Evolutionary conservation across 2,113 vertebrate genomes (phyloP).

Genomic region (Cynocephalus volans): DNA sequence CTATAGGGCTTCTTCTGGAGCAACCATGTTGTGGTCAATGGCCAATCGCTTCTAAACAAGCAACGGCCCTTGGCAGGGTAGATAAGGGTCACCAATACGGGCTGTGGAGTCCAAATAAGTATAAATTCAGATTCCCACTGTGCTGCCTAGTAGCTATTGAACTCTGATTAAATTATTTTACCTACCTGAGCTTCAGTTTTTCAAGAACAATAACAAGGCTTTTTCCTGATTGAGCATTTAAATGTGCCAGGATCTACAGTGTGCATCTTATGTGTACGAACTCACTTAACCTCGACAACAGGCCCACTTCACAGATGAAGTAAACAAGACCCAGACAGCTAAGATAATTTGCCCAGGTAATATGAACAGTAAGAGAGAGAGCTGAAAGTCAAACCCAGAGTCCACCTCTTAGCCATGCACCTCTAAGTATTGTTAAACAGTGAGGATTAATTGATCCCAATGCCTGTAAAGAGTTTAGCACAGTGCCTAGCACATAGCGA

Average conservation of each 20-base stretch:
- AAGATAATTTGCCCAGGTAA: not conserved
- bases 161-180: not conserved
- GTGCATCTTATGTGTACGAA: not conserved
- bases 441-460: not conserved
- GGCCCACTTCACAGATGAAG: not conserved
- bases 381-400: not conserved
- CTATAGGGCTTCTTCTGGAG: not conserved
- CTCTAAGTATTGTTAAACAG: not conserved
- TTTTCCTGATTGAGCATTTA: not conserved
- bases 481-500: not conserved
- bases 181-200: not conserved
- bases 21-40: not conserved
- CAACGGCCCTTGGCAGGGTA: not conserved
- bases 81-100: not conserved
- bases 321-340: not conserved
- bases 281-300: not conserved
- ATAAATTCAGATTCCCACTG: not conserved
- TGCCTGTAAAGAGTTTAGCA: not conserved
- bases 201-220: not conserved
- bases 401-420: not conserved
- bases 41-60: not conserved
- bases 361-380: not conserved
- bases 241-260: not conserved
- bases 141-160: not conserved
- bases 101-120: rapidly evolving